phyloP scores from a whole-genome alignment of 2,888 invertebrate species.

The Eupsilia transversa region DNA sequence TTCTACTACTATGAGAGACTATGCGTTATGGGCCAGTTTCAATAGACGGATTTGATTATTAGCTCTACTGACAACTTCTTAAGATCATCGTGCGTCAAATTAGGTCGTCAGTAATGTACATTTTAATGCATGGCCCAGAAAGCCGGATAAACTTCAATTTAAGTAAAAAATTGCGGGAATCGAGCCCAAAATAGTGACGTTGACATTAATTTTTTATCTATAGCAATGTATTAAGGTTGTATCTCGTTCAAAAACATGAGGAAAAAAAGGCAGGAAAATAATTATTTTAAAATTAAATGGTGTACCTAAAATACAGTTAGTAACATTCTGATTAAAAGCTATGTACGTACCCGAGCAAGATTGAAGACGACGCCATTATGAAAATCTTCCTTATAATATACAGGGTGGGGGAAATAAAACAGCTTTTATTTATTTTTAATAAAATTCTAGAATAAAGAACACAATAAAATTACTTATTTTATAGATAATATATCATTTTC shows the following conservation, averaged over 20 bases:
- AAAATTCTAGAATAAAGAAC: not conserved
- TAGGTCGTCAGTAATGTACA: not conserved
- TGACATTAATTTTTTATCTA: not conserved
- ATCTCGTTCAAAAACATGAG: not conserved
- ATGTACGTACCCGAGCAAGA: conserved; percentile 29
- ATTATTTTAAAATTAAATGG: not conserved
- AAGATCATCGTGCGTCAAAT: not conserved
- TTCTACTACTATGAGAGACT: too few relatives aligned
- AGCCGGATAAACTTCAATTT: not conserved
- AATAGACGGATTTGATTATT: not conserved
- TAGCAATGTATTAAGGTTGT: not conserved
- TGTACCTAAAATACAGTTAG: not conserved
- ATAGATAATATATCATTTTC: conserved; percentile 5
- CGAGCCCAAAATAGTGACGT: not conserved
- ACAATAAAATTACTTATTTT: conserved; percentile 2
- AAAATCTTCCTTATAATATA: not conserved
- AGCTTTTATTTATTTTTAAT: conserved; percentile 4
- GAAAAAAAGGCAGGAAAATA: not conserved
- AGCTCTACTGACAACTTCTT: too few relatives aligned
- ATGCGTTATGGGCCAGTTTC: not conserved
- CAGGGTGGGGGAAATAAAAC: conserved; percentile 39
- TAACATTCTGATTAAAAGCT: conserved; percentile 17
- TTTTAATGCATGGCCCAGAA: not conserved
- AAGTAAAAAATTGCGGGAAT: not conserved
- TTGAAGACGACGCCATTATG: conserved; percentile 32